These are phyloP conservation scores for Trachelus stipa DNA, from an alignment of 2,888 invertebrate genomes.

Conservation along the genomic window DNA sequence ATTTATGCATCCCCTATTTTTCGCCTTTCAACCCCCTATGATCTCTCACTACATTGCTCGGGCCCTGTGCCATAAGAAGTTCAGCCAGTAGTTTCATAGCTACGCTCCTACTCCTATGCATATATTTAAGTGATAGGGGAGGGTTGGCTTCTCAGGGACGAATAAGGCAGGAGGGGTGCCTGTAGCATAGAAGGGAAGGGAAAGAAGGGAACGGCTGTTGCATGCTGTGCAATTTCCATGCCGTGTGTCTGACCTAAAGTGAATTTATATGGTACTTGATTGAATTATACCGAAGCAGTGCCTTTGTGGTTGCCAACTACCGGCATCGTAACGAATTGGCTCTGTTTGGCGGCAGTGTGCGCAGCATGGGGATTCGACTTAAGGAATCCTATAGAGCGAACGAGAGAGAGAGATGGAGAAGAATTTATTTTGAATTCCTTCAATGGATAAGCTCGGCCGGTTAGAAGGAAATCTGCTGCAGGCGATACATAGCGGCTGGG, in stretches of 20 bases:
- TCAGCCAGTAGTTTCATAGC: background rate
- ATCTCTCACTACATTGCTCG: background rate
- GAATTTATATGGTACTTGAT: constrained; percentile 16
- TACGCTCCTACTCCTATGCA: background rate
- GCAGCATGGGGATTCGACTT: background rate
- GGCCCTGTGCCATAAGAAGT: background rate
- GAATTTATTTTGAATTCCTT: background rate
- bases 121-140: background rate
- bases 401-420: too few species aligned
- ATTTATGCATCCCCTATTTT: background rate
- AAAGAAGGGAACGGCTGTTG: constrained; percentile 25
- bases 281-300: constrained; percentile 25
- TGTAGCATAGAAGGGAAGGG: background rate
- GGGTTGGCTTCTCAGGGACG: background rate
- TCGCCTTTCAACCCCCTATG: background rate
- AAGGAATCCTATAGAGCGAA: background rate
- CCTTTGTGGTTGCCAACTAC: background rate
- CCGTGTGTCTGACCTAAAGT: constrained; percentile 18
- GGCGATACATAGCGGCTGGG: too few species aligned
- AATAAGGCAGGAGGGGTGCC: background rate
- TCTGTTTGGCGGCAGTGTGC: background rate
- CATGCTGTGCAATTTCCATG: constrained; percentile 22
- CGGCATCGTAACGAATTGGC: background rate
- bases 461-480: background rate
- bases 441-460: background rate